Evolutionary conservation across 2,888 invertebrate species (phyloP), one percentile per base, ranked within the genome.

Genomic region (Siphonodentalium dalli): DNA sequence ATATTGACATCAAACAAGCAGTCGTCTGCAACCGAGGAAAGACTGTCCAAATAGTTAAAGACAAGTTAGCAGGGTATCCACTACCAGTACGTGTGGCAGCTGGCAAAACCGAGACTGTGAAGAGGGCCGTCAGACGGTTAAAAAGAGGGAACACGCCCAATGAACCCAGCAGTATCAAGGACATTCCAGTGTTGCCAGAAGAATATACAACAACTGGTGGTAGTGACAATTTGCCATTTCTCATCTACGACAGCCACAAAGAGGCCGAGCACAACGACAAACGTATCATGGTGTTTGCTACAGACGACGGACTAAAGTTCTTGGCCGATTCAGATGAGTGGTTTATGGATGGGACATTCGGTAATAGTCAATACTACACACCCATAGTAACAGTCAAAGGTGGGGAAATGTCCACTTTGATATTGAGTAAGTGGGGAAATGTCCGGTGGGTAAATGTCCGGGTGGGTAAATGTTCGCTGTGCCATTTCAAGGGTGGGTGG

Each of bases 281-380:
- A n/a, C 21, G 51, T 9, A 51, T 51, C 41, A 15, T 44, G 23
- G 44, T 51, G 4, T 51, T 51, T 31, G 51, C 38, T 8, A 44
- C 44, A 7, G 44, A 51, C 11, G 13, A 15, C n/a, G 51, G 23
- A 29, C 39, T 51, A 20, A 21, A 40, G 13, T 38, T 39, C 21
- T 20, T 51, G 15, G 20, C 31, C 20, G 24, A 21, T 26, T 39
- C 37, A 27, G 38, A 37, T 24, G 44, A 27, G n/a, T 51, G 51
- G 51, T 51, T n/a, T n/a, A n/a, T n/a, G n/a, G n/a, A n/a, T n/a
- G n/a, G n/a, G n/a, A n/a, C n/a, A n/a, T n/a, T n/a, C n/a, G n/a
- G n/a, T n/a, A n/a, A n/a, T n/a, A n/a, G n/a, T n/a, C n/a, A n/a
- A n/a, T n/a, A n/a, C n/a, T n/a, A n/a, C n/a, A n/a, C n/a, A n/a